Base-by-base conservation (phyloP, 2,888 invertebrate genomes). In the Lissonota sp. region DNA sequence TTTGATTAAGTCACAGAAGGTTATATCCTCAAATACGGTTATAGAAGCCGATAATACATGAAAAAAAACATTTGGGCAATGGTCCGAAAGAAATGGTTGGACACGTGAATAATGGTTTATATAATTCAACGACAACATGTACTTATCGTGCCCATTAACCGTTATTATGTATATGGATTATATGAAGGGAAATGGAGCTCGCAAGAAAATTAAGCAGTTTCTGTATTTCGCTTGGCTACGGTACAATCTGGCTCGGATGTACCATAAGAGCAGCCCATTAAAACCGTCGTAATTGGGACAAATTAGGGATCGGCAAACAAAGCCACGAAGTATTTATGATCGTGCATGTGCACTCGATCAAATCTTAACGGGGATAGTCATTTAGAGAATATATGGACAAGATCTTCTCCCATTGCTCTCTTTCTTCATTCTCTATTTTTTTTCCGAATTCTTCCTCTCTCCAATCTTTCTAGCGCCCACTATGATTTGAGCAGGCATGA, bases 291-390 rank as follows among this genome's bases (percentile, higher is more conserved):
- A 71, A 75, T 75, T 74, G 64, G 60, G 66, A 80, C 71, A 80
- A 80, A 75, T 75, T 80, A 71, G 75, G 40, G 66, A 75, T 62
- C 12, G 49, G 75, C 71, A 66, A 73, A 66, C 66, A 55, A 53
- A 55, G 60, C 46, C 57, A 8, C 51, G n/a, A 8, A 37, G 44
- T 39, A 44, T 64, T 62, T 46, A 55, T 40, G 64, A 51, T 63
- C 77, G 57, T 71, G 77, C 69, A 72, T 70, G 53, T 66, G 71
- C 71, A 57, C 71, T 76, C 69, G 69, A 76, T 83, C 66, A 58
- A 60, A 67, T 62, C 51, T 69, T 70, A 82, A 79, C 73, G 79
- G 76, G 73, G 60, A 73, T 51, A 67, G 69, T 72, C 76, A 79
- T 75, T 79, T 82, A 64, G 55, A 66, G 26, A 51, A 76, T 70